phyloP scores from a whole-genome alignment of 2,113 vertebrate genomes.

The Epinephelus cyanopodus region DNA sequence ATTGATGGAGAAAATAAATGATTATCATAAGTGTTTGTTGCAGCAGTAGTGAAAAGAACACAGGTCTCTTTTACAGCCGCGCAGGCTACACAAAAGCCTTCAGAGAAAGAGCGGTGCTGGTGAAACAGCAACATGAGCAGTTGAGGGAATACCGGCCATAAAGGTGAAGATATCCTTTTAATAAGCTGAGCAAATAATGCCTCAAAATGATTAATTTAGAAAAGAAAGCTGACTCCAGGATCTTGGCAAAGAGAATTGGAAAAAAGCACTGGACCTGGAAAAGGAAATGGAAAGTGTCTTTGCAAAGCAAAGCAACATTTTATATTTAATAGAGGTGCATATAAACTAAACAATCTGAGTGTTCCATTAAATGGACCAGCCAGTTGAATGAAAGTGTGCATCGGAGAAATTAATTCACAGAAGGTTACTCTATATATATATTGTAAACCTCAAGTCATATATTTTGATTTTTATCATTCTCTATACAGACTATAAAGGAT shows the following conservation, averaged over 20 bases:
- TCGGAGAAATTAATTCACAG: not conserved
- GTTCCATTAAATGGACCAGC: constrained; percentile 6
- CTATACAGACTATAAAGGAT: not conserved
- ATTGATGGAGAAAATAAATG: not conserved
- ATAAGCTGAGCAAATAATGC: constrained; percentile 50
- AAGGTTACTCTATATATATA: not conserved
- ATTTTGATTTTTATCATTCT: not conserved
- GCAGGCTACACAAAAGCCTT: not conserved
- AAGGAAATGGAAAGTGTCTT: not conserved
- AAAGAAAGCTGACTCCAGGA: constrained; percentile 38
- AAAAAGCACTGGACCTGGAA: not conserved
- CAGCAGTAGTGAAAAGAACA: not conserved
- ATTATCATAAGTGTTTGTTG: not conserved
- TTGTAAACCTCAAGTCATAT: not conserved
- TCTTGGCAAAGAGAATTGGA: constrained; percentile 6
- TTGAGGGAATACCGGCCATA: constrained; percentile 11
- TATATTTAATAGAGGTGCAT: constrained; percentile 23
- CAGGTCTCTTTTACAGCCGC: not conserved
- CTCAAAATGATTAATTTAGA: constrained; percentile 12
- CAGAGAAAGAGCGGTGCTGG: constrained; percentile 4
- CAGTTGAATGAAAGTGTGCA: not conserved
- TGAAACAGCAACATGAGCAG: not conserved
- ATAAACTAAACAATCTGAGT: constrained; percentile 1
- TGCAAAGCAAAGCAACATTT: constrained; percentile 17
- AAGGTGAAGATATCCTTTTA: constrained; percentile 32